Base-by-base conservation (phyloP, 1,140 invertebrate species). In the Procambarus virginalis region DNA sequence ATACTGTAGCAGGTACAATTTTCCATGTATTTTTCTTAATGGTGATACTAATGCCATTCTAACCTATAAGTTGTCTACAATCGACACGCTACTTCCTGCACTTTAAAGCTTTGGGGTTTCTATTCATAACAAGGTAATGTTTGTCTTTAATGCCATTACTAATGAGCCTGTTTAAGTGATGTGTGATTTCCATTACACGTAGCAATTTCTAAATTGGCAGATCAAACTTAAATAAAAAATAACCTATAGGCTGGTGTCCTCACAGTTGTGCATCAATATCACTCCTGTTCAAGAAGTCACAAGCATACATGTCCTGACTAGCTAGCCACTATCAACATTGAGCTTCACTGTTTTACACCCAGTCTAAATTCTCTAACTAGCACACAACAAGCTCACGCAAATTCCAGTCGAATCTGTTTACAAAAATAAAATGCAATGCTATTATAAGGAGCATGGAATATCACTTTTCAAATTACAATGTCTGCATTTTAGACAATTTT, bases 301-400 rank as follows among this genome's bases (percentile, higher is more conserved):
- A 84, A 84, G 64, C 81, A 68, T 49, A 84, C 64, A 49, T 73
- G 20, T 83, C 64, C 81, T 84, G 80, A 82, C 80, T 84, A 73
- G 64, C 60, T 46, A 58, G 64, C n/a, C 64, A 73, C 81, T 84
- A 84, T 20, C 70, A 70, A n/a, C 48, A 70, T n/a, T 48, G 64
- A 68, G 46, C 64, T 84, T 46, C 20, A 48, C 3, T 84, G 9
- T n/a, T 64, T 46, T 48, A 80, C 8, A 80, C n/a, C 14, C 22
- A 22, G 55, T 55, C 46, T 80, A 22, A 6, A n/a, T 80, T n/a
- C n/a, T 22, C 58, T 78, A 78, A 2, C 49, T 55, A 80, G 46
- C n/a, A 51, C 20, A 80, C 78, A 80, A 80, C 12, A 80, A 55
- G 20, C 46, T 2, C 78, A 58, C 6, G 55, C 12, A n/a, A n/a